Evolutionary conservation across 2,113 vertebrate species (phyloP).

Genomic region (Lamprotornis superbus): DNA sequence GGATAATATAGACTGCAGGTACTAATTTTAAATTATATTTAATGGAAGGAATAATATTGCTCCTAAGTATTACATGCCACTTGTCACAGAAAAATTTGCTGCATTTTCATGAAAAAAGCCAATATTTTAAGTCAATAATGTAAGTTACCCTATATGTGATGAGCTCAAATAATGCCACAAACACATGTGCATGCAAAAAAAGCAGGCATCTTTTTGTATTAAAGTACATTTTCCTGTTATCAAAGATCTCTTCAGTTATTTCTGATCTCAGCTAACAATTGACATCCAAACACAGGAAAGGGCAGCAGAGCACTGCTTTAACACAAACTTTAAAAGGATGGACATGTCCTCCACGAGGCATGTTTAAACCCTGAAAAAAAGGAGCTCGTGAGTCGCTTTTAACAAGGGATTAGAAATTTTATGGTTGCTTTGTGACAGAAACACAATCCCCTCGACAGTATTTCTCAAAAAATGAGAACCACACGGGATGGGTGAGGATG

Average conservation of each 20-base stretch:
- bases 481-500: rapidly evolving
- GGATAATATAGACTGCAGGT: not conserved
- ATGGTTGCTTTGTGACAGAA: not conserved
- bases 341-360: not conserved
- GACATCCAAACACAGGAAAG: not conserved
- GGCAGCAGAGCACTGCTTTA: not conserved
- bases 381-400: not conserved
- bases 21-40: not conserved
- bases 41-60: not conserved
- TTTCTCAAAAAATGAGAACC: not conserved
- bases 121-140: not conserved
- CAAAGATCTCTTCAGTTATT: not conserved
- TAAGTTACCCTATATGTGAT: not conserved
- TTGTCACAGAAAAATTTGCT: not conserved
- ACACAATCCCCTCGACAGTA: not conserved
- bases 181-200: rapidly evolving
- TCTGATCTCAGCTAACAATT: not conserved
- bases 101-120: not conserved
- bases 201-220: not conserved
- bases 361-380: not conserved
- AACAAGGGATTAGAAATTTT: not conserved
- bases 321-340: not conserved
- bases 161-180: not conserved
- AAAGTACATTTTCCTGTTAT: not conserved
- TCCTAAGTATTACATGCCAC: not conserved